Evolutionary conservation across 1,140 invertebrate species (phyloP), one percentile per base, ranked within the genome.

Genomic region (Heliconius congener): DNA sequence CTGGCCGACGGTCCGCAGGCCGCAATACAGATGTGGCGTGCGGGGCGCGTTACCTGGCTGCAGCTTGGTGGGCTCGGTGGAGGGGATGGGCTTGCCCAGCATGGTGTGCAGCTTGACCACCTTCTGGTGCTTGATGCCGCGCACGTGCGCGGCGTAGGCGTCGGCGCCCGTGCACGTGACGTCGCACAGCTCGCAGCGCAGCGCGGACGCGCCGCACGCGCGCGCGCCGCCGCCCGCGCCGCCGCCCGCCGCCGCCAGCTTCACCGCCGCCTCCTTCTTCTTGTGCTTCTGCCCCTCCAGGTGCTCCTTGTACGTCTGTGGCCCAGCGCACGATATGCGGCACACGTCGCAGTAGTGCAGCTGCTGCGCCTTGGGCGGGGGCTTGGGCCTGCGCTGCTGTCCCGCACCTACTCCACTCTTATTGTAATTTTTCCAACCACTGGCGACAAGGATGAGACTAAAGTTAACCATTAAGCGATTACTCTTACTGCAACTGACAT

Each of bases 251-350:
- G 96, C 85, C 91, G 95, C 96, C 95, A 96, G 96, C 95, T 99
- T 99, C 23, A 97, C 95, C 13, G 98, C 97, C 18, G 98, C 98
- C 91, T 99, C 99, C 91, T 99, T 99, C 95, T 99, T 99, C 95
- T 99, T 99, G 94, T 99, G 99, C 91, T 99, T 99, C 94, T 99
- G 98, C 0, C 99, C 99, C 92, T 99, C 99, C 82, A 99, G 95
- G 96, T 99, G 99, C 92, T 99, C 99, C 76, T 98, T 96, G 93
- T 99, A 99, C 0, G 99, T 99, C 96, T 98, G 98, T 3, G 98
- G 98, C 1, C 98, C 98, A 84, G 98, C 98, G 95, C 98, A 99
- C 82, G 98, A 99, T 87, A 99, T 99, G 91, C 99, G 99, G 94
- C 99, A 99, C 6, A 99, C 98, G 93, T 99, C 98, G 91, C 98